These are phyloP conservation scores for Lipophrys pholis DNA, from an alignment of 2,113 vertebrate genomes.

Conservation along the genomic window DNA sequence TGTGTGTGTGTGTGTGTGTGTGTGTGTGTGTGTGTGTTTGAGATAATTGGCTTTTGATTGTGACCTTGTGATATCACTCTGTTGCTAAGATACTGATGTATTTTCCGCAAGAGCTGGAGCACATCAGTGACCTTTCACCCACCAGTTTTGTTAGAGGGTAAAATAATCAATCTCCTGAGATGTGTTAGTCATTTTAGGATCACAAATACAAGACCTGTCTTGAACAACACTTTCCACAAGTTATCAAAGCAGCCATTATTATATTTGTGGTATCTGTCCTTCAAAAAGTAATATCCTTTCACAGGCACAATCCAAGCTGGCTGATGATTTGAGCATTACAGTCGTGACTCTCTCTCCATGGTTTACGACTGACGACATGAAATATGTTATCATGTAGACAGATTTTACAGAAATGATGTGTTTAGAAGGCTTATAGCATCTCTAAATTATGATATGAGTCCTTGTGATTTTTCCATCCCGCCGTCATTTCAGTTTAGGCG, in stretches of 20 bases:
- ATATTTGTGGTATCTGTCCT: slow-evolving; percentile 1
- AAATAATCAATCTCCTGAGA: neutral
- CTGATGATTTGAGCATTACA: neutral
- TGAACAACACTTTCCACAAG: neutral
- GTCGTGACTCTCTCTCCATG: neutral
- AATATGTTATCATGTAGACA: too few relatives aligned
- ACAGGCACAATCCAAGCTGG: neutral
- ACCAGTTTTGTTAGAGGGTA: slow-evolving; percentile 14
- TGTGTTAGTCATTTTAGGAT: neutral
- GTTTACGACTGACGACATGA: too few relatives aligned
- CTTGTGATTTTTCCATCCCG: too few relatives aligned
- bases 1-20: neutral
- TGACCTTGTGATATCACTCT: slow-evolving; percentile 69
- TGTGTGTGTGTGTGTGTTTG: slow-evolving; percentile 16
- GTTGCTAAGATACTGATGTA: slow-evolving; percentile 54
- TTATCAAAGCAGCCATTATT: neutral
- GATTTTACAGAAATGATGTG: too few relatives aligned
- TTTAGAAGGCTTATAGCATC: too few relatives aligned
- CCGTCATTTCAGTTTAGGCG: too few relatives aligned
- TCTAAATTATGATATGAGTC: too few relatives aligned
- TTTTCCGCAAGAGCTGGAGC: slow-evolving; percentile 31
- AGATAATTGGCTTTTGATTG: slow-evolving; percentile 73
- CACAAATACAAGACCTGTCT: neutral
- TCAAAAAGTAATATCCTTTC: neutral
- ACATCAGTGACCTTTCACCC: slow-evolving; percentile 28